A percentile compares a stretch with the other conserved stretches of the same genome.
These are phyloP conservation scores for Paraescarpia echinospica DNA, from an alignment of 1,140 invertebrate genomes.

Conservation along the genomic window DNA sequence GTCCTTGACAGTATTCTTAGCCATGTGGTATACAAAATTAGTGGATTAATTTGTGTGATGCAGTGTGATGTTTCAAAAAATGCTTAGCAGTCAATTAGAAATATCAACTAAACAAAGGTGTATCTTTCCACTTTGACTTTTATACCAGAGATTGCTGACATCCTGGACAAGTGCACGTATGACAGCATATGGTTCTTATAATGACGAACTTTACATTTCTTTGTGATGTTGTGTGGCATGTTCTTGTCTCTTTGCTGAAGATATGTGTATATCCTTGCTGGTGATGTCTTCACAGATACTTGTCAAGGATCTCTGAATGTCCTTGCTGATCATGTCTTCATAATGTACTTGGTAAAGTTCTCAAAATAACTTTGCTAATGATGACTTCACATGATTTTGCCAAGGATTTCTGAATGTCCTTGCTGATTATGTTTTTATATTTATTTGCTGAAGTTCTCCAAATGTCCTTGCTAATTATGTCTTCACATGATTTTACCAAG, in stretches of 20 bases:
- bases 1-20: background rate
- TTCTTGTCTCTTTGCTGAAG: background rate
- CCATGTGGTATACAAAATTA: background rate
- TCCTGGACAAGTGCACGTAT: constrained; percentile 98
- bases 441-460: too few relatives aligned
- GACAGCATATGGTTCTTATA: constrained; percentile 93
- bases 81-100: background rate
- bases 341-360: too few relatives aligned
- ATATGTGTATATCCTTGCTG: background rate
- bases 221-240: constrained; percentile 49
- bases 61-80: background rate
- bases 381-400: background rate
- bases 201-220: constrained; percentile 99
- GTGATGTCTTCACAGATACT: background rate
- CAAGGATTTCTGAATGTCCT: background rate
- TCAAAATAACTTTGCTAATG: background rate
- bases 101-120: background rate
- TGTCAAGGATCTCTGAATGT: background rate
- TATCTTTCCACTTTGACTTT: constrained; percentile 98
- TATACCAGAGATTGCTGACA: constrained; percentile 99
- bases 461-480: background rate
- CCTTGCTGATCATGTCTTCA: background rate
- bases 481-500: background rate
- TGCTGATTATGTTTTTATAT: background rate
- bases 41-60: background rate